Conservation (phyloP, 2,113 vertebrate genomes). For the Paramormyrops kingsleyae region DNA sequence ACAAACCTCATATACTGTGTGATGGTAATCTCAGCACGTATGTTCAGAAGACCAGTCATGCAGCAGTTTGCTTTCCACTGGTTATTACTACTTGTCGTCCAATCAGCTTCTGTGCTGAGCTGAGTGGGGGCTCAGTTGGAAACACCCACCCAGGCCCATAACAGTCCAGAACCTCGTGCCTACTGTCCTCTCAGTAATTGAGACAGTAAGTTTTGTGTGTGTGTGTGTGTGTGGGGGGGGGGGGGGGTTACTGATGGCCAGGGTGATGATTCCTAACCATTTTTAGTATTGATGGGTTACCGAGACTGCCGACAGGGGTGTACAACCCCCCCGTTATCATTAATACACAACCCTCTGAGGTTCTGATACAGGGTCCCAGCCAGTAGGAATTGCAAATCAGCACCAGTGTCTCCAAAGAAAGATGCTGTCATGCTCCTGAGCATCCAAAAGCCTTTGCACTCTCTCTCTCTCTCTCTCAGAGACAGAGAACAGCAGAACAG, state of each 20-base stretch:
- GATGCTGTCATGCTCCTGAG: not conserved
- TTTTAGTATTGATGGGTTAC: constrained; percentile 7
- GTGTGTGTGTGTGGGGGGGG: not conserved
- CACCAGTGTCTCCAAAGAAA: not conserved
- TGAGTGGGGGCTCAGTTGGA: not conserved
- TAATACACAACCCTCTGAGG: constrained; percentile 1
- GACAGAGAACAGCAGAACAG: not conserved
- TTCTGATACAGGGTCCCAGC: not conserved
- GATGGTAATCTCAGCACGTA: not conserved
- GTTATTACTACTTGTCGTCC: not conserved
- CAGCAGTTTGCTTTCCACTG: not conserved
- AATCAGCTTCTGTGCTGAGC: not conserved
- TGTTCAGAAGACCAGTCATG: not conserved
- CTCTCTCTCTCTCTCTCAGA: not conserved
- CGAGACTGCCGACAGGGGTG: not conserved
- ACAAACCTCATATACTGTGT: not conserved
- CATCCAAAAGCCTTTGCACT: not conserved
- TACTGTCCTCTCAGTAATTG: not conserved
- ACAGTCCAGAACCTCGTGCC: not conserved
- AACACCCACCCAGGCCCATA: not conserved
- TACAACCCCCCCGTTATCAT: not conserved
- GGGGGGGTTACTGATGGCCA: not conserved
- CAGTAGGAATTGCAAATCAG: not conserved
- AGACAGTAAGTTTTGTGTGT: not conserved
- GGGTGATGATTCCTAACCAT: not conserved